Conservation (phyloP, 2,888 invertebrate genomes). For the Miltochrista miniata region DNA sequence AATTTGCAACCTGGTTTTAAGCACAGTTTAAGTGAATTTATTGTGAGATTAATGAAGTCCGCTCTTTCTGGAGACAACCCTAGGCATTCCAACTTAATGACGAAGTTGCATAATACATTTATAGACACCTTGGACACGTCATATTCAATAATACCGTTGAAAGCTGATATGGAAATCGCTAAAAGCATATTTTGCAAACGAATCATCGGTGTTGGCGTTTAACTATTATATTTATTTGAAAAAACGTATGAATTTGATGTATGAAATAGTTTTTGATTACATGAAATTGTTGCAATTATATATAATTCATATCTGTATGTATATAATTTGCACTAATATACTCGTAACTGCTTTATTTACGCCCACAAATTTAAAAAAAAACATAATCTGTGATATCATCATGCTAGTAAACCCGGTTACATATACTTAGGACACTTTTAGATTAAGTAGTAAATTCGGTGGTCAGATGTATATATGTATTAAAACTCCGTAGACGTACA, state of each 20-base stretch:
- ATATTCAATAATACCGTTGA: slow-evolving; percentile 46
- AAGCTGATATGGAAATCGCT: slow-evolving; percentile 54
- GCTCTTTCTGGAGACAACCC: slow-evolving; percentile 1
- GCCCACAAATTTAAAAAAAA: slow-evolving; percentile 1
- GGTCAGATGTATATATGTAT: no score
- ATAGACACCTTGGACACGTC: slow-evolving; percentile 19
- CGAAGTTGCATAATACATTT: slow-evolving; percentile 44
- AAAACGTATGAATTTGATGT: slow-evolving; percentile 10
- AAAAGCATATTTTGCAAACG: slow-evolving; percentile 44
- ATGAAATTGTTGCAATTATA: slow-evolving; percentile 26
- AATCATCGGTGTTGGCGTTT: slow-evolving; percentile 39
- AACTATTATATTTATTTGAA: slow-evolving; percentile 28
- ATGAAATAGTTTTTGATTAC: slow-evolving; percentile 32
- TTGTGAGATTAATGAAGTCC: background rate
- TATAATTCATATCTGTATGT: background rate
- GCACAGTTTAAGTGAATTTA: background rate
- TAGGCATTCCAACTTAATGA: slow-evolving; percentile 1
- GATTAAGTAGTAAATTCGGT: no score
- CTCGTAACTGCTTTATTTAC: slow-evolving; percentile 11
- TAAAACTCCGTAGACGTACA: no score
- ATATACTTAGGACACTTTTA: no score
- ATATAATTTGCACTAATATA: slow-evolving; percentile 20
- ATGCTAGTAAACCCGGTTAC: slow-evolving; percentile 2
- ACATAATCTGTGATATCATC: background rate
- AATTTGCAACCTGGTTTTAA: no score